Conservation (phyloP, 2,113 vertebrate genomes). For the Microcebus griseorufus region DNA sequence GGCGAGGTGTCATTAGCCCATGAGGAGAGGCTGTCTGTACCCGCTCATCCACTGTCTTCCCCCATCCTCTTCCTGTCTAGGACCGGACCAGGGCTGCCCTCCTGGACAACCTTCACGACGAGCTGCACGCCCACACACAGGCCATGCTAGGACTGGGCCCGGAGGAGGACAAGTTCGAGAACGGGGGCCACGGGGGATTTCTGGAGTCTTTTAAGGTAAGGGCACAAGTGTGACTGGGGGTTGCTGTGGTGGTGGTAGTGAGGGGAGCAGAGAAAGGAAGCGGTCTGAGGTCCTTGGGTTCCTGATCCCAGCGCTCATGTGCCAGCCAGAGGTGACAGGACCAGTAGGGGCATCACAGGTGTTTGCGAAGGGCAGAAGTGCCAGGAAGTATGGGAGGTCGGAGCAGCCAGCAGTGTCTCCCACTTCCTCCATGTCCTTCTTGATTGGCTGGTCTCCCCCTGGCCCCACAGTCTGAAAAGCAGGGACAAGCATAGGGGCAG, state of each 20-base stretch:
- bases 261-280: neutral
- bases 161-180: slow-evolving; percentile 94
- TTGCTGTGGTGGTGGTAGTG: too few relatives aligned
- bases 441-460: neutral
- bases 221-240: neutral
- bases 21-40: neutral
- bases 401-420: neutral
- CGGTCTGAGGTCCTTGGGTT: neutral
- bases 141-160: slow-evolving; percentile 92
- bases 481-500: neutral
- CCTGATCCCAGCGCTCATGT: neutral
- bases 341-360: neutral
- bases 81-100: slow-evolving; percentile 93
- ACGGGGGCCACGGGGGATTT: slow-evolving; percentile 94
- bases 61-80: slow-evolving; percentile 72
- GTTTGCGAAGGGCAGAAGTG: neutral
- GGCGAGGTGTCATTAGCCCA: neutral
- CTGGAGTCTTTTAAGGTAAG: slow-evolving; percentile 97
- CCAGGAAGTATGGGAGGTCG: neutral
- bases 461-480: neutral
- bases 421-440: neutral
- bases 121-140: slow-evolving; percentile 92
- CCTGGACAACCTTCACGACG: slow-evolving; percentile 93
- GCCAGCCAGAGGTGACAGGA: neutral
- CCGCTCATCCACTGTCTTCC: neutral